Base-by-base conservation (phyloP, 2,888 invertebrate species). In the Conus canariensis region DNA sequence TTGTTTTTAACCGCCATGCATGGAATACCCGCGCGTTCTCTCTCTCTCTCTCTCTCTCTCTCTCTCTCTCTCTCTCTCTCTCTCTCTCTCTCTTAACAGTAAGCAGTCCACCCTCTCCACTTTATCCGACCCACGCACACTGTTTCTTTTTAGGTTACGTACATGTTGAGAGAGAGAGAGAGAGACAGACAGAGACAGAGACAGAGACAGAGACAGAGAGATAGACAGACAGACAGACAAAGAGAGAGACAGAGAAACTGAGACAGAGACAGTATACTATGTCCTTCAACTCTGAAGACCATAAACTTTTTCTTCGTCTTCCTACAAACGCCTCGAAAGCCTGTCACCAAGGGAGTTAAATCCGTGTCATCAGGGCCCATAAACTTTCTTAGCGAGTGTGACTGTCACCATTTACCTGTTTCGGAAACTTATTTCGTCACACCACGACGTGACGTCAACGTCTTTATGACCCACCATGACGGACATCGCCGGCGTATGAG, bases 201-300 rank as follows among this genome's bases (percentile, higher is more conserved):
- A 25, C 0, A 77, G 14, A 77, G 10, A 3, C 1, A 80, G 30
- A 80, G 30, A 10, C 8, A 80, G 30, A 14, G 45, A 16, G 16
- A 7, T 5, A 2, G 64, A 7, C 1, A 22, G 8, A 70, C n/a
- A 70, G 19, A 70, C n/a, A 70, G 19, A 70, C 70, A 70, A 14
- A 80, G 30, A 80, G 30, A 10, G 22, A 80, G 30, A 14, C 45
- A 30, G 16, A 16, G n/a, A n/a, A 25, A n/a, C n/a, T 1, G 10
- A 64, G 16, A 64, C 12, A 64, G 16, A 14, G 60, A 64, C 60
- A 64, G 64, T 22, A 80, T 30, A 16, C 22, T 16, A 80, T 30
- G 77, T 80, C 77, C 77, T 80, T 80, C 77, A 80, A 30, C 77
- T 10, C 30, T 80, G 77, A 80, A 80, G 16, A 30, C 77, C 10